These are phyloP conservation scores for Hyles euphorbiae DNA, from an alignment of 1,140 invertebrate species.

Conservation along the genomic window DNA sequence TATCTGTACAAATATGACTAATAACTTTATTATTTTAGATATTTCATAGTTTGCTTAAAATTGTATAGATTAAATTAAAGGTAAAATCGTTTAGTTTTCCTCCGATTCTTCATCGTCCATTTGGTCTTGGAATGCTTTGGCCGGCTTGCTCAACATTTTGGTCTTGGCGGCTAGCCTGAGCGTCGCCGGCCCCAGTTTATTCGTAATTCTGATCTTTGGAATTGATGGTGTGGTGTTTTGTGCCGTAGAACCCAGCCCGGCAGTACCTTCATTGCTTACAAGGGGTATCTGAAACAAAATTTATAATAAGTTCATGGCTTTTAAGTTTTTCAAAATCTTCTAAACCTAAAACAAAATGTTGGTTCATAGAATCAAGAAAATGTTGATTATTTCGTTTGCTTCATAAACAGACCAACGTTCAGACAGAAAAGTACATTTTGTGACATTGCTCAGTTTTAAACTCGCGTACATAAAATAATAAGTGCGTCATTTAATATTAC, in stretches of 20 bases:
- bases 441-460: neutral
- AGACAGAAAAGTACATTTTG: neutral
- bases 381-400: too few species aligned
- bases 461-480: too few species aligned
- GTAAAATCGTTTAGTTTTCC: neutral
- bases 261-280: constrained; percentile 57
- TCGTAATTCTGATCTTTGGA: constrained; percentile 11
- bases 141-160: constrained; percentile 58
- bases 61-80: too few species aligned
- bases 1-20: too few species aligned
- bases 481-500: too few species aligned
- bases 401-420: neutral
- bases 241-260: constrained; percentile 47
- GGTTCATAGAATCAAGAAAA: too few species aligned
- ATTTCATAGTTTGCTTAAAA: too few species aligned
- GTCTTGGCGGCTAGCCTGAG: constrained; percentile 44
- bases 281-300: constrained; percentile 55
- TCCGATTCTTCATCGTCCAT: constrained; percentile 49
- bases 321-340: too few species aligned
- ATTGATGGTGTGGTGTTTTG: constrained; percentile 6
- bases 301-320: neutral
- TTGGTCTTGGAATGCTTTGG: constrained; percentile 54
- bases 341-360: neutral
- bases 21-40: too few species aligned
- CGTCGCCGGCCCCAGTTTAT: constrained; percentile 42